phyloP scores from a whole-genome alignment of 64 coral and sea anemone genomes.

The Trachythela sp. region DNA sequence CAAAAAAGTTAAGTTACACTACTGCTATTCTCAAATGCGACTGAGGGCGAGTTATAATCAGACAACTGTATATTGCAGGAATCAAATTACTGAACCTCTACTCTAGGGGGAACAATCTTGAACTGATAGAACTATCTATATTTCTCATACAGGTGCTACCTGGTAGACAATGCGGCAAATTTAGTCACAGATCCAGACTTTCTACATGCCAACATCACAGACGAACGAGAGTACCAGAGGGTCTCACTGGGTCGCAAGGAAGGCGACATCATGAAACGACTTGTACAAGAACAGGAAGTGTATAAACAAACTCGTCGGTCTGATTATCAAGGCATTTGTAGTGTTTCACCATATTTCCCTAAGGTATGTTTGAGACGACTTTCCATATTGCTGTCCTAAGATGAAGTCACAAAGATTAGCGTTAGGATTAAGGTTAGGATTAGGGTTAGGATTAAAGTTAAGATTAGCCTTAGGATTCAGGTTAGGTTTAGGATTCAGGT shows the following conservation, averaged over 20 bases:
- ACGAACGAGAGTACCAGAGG: constrained; percentile 91
- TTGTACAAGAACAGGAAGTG: constrained; percentile 69
- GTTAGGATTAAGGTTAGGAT: no score
- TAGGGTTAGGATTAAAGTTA: no score
- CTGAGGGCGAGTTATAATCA: no score
- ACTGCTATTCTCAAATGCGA: no score
- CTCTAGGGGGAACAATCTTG: no score
- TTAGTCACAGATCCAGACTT: constrained; percentile 93
- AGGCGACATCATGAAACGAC: constrained; percentile 90
- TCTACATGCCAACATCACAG: constrained; percentile 77
- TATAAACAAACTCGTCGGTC: constrained; percentile 67
- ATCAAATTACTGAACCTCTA: no score
- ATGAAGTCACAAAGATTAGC: neutral
- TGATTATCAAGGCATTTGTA: constrained; percentile 95
- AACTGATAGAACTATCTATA: neutral
- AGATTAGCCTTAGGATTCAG: no score
- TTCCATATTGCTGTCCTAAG: neutral
- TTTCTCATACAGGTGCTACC: constrained; percentile 62
- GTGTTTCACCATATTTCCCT: constrained; percentile 86
- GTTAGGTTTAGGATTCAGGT: no score
- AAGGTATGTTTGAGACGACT: constrained; percentile 50
- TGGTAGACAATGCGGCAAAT: constrained; percentile 94
- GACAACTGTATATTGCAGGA: no score
- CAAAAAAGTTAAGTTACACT: no score
- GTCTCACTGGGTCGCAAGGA: constrained; percentile 97